Base-by-base conservation (phyloP, 2,113 vertebrate species). In the Acanthochromis polyacanthus region DNA sequence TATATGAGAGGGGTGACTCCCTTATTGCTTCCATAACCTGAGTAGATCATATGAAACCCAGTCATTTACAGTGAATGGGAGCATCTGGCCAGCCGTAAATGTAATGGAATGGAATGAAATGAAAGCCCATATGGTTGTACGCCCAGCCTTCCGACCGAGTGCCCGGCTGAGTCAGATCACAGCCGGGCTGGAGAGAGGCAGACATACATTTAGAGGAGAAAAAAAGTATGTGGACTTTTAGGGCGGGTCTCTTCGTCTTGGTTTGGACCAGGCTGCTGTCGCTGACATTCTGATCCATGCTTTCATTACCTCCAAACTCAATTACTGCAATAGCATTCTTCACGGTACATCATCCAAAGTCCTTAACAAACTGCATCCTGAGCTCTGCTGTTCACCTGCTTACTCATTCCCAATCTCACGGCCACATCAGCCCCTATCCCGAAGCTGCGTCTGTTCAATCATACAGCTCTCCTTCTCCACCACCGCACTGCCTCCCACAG, bases 11-110 rank as follows among this genome's bases (percentile, higher is more conserved):
- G 86, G 90, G 88, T 83, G 83, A 92, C 86, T 90, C 84, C 78
- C 90, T 90, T 91, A 91, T 90, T 92, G 87, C 88, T 81, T 91
- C 84, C 83, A 90, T 93, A 91, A 91, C 89, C 87, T 88, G 88
- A 88, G 85, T 87, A 88, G 84, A 94, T 92, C 83, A 90, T 92
- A 84, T 89, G 88, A 90, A 87, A 85, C 77, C 80, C 59, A 65
- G 75, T 90, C 87, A 92, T 93, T 92, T 89, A 89, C 85, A 72
- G 83, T 89, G 87, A 93, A 90, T 80, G 82, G 89, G 76, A 92
- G 89, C 90, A 90, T 92, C 88, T 94, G 93, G 89, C 59, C 56
- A 81, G 80, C 83, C 59, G 71, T 91, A 90, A 91, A 91, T 79
- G 85, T 88, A 91, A 92, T 89, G 72, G 86, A 87, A 92, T 88